phyloP scores from a whole-genome alignment of 2,113 vertebrate species.

The Cyanistes caeruleus region DNA sequence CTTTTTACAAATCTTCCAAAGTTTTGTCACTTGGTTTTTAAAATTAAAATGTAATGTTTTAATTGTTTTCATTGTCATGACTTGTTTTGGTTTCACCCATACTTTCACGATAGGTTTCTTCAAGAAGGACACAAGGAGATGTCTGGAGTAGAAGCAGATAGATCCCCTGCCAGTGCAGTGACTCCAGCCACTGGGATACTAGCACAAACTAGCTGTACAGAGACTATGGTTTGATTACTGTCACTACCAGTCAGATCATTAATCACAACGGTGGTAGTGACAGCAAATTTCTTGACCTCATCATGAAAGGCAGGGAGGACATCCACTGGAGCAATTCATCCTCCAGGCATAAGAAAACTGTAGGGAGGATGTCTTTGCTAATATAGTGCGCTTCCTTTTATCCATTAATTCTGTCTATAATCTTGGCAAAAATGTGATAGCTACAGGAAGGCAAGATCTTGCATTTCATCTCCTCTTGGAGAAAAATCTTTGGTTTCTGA shows the following conservation, averaged over 20 bases:
- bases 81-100: neutral
- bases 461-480: conserved; percentile 5
- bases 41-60: conserved; percentile 56
- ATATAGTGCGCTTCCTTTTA: conserved; percentile 37
- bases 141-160: conserved; percentile 14
- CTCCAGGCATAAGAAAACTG: conserved; percentile 60
- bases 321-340: conserved; percentile 59
- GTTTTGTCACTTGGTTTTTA: neutral
- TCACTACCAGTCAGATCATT: conserved; percentile 61
- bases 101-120: conserved; percentile 26
- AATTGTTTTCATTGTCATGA: conserved; percentile 38
- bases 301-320: conserved; percentile 59
- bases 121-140: conserved; percentile 42
- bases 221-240: conserved; percentile 60
- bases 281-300: conserved; percentile 73
- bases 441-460: conserved; percentile 4
- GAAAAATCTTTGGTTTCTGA: conserved; percentile 23
- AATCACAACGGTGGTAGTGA: conserved; percentile 69
- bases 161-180: conserved; percentile 30
- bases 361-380: conserved; percentile 52
- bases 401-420: conserved; percentile 37
- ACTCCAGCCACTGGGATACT: conserved; percentile 35
- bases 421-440: conserved; percentile 40
- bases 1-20: conserved; percentile 64
- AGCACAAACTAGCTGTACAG: neutral